Percentiles rank a stretch among this genome's conserved stretches.
These are phyloP conservation scores for Bothrops jararaca DNA, from an alignment of 2,113 vertebrate species.

Conservation along the genomic window DNA sequence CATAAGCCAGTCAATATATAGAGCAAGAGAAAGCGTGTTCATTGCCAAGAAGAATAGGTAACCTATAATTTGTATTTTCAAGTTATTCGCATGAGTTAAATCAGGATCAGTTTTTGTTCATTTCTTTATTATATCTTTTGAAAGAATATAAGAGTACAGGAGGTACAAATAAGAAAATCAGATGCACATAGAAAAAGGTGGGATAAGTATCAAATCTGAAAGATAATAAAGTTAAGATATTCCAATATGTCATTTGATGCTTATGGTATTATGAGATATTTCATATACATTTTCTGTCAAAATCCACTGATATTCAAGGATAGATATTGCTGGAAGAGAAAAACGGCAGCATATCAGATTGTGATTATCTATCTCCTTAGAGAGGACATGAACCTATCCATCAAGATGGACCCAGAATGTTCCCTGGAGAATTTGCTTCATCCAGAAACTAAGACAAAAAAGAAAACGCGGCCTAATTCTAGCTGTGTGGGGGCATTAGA, in stretches of 20 bases:
- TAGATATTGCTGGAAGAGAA: neutral
- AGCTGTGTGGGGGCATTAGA: neutral
- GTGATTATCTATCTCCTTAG: neutral
- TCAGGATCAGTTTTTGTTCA: too few relatives aligned
- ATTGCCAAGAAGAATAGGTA: too few relatives aligned
- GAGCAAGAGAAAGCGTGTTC: too few relatives aligned
- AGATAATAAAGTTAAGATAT: neutral
- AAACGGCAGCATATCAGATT: neutral
- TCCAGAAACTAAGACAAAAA: neutral
- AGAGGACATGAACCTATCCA: neutral
- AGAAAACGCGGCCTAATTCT: neutral
- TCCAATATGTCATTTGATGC: neutral
- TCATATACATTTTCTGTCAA: neutral
- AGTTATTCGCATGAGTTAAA: too few relatives aligned
- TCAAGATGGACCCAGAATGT: neutral
- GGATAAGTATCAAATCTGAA: neutral
- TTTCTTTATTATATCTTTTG: too few relatives aligned
- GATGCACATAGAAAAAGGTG: too few relatives aligned
- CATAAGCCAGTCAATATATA: too few relatives aligned
- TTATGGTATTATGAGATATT: neutral
- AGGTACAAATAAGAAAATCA: too few relatives aligned
- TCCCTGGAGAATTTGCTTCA: neutral
- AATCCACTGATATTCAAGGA: neutral
- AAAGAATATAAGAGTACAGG: too few relatives aligned
- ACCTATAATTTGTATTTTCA: too few relatives aligned